Conservation (phyloP, 2,888 invertebrate genomes). For the Eulithis prunata region DNA sequence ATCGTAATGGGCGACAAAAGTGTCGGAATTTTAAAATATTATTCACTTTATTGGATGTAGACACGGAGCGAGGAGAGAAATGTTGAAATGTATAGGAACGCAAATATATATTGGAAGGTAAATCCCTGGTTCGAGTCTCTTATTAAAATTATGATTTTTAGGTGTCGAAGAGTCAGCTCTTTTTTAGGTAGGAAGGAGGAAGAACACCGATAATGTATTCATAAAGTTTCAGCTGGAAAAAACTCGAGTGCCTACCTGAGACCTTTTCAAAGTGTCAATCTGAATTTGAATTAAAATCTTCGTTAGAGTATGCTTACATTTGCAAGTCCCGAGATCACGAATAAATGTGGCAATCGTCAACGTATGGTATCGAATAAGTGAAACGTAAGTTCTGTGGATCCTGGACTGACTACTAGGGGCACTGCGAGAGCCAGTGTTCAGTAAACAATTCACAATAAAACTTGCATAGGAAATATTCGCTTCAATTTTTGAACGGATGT, state of each 20-base stretch:
- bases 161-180: constrained; percentile 42
- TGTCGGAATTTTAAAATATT: constrained; percentile 40
- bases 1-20: constrained; percentile 43
- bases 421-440: neutral
- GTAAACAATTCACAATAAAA: constrained; percentile 8
- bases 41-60: constrained; percentile 46
- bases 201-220: constrained; percentile 56
- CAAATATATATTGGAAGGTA: constrained; percentile 39
- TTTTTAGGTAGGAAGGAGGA: constrained; percentile 46
- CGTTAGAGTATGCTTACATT: constrained; percentile 9
- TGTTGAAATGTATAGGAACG: constrained; percentile 39
- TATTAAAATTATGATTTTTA: constrained; percentile 50
- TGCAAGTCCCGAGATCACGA: neutral
- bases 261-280: constrained; percentile 19
- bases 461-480: too few relatives aligned
- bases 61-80: constrained; percentile 33
- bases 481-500: too few relatives aligned
- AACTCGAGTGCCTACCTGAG: constrained; percentile 30
- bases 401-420: neutral
- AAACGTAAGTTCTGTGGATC: neutral
- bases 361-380: too few relatives aligned
- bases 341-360: too few relatives aligned
- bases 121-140: constrained; percentile 33
- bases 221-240: constrained; percentile 46
- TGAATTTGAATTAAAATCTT: constrained; percentile 15